These are phyloP conservation scores for Okamejei kenojei DNA, from an alignment of 2,797 vertebrate species.

Conservation along the genomic window DNA sequence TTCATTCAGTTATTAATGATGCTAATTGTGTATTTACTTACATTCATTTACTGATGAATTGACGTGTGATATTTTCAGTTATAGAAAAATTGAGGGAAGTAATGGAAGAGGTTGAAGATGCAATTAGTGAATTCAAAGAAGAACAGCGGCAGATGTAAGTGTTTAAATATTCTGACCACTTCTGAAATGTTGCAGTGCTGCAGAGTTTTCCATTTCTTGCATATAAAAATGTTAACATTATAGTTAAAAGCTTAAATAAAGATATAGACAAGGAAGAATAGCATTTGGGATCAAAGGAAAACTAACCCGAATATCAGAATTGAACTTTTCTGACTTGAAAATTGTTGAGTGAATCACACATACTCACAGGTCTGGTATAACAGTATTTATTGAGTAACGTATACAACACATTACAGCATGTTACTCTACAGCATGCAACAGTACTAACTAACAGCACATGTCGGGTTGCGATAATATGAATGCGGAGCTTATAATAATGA, in stretches of 20 bases:
- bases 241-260: neutral
- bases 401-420: too few species aligned
- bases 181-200: neutral
- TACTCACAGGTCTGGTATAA: too few species aligned
- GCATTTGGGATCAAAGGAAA: neutral
- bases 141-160: slow-evolving; percentile 71
- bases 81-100: slow-evolving; percentile 75
- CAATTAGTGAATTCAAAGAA: slow-evolving; percentile 74
- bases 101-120: slow-evolving; percentile 79
- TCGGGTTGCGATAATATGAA: too few species aligned
- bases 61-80: slow-evolving; percentile 56
- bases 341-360: neutral
- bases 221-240: neutral
- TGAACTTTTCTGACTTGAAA: neutral
- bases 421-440: too few species aligned
- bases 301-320: neutral
- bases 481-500: too few species aligned
- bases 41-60: neutral
- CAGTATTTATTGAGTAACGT: too few species aligned
- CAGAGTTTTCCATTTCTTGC: neutral
- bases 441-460: too few species aligned
- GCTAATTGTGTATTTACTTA: too few species aligned
- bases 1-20: neutral
- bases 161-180: slow-evolving; percentile 18
- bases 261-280: neutral